These are phyloP conservation scores for Antidorcas marsupialis DNA, from an alignment of 2,113 vertebrate genomes.

Conservation along the genomic window DNA sequence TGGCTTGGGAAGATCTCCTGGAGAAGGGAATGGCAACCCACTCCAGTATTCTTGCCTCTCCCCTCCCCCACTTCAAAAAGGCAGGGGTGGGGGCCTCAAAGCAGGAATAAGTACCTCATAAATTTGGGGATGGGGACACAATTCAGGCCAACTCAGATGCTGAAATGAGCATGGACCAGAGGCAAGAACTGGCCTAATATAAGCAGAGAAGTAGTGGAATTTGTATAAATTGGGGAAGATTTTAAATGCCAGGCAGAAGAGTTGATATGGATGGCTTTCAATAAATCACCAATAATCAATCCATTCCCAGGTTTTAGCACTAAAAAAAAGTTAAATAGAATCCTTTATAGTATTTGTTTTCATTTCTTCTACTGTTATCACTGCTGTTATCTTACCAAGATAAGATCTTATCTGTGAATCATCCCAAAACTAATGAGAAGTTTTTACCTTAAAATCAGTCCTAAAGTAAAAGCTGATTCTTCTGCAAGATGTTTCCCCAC, in stretches of 20 bases:
- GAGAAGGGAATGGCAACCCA: too few species aligned
- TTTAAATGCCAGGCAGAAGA: neutral
- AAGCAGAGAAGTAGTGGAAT: neutral
- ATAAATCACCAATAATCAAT: neutral
- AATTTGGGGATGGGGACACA: neutral
- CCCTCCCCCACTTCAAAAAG: too few species aligned
- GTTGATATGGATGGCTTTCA: neutral
- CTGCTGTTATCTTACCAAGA: neutral
- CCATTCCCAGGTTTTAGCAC: neutral
- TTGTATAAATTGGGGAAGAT: neutral
- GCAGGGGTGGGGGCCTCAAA: fast-evolving
- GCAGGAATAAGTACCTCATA: neutral
- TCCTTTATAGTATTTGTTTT: neutral
- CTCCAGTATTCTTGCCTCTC: too few species aligned
- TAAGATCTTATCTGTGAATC: neutral
- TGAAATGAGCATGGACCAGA: neutral
- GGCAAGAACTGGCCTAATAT: neutral
- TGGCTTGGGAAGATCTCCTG: too few species aligned
- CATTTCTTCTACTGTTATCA: neutral
- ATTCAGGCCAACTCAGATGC: neutral
- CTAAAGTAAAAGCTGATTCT: neutral
- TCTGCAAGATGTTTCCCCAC: neutral
- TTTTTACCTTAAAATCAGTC: neutral
- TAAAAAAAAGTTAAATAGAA: neutral
- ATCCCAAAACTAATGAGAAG: neutral